phyloP scores from a whole-genome alignment of 2,888 invertebrate genomes.

The Pseudococcus jackbeardsleyi region DNA sequence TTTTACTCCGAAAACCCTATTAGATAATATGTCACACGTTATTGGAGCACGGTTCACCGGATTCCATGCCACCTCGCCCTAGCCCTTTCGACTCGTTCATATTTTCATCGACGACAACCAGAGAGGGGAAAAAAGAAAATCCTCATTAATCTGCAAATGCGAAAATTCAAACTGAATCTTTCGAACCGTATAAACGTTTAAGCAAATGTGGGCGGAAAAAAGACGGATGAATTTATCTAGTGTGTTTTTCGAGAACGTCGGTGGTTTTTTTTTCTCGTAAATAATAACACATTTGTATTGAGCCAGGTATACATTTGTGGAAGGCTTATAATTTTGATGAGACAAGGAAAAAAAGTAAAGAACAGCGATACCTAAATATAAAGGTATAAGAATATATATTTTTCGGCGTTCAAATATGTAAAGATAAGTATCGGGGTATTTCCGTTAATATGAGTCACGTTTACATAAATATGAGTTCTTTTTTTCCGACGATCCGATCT shows the following conservation, averaged over 20 bases:
- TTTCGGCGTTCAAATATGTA: not conserved
- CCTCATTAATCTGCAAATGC: slow-evolving; percentile 5
- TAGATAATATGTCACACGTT: not conserved
- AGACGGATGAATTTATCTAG: not conserved
- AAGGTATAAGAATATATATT: not conserved
- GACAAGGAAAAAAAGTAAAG: not conserved
- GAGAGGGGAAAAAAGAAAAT: not conserved
- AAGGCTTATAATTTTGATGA: not conserved
- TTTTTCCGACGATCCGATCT: not conserved
- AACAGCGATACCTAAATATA: not conserved
- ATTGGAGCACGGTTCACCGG: not conserved
- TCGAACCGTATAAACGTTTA: not conserved
- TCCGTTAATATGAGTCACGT: not conserved
- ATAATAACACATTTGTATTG: slow-evolving; percentile 1
- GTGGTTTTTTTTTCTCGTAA: not conserved
- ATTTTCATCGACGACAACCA: not conserved
- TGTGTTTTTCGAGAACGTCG: not conserved
- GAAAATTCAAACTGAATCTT: not conserved
- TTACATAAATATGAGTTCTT: not conserved
- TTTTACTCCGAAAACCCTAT: not conserved
- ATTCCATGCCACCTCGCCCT: no score
- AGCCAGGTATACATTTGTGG: not conserved
- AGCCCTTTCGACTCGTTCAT: not conserved
- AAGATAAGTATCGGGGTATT: not conserved
- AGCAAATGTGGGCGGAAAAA: not conserved